Conservation (phyloP, 2,888 invertebrate genomes). For the Sepioteuthis lessoniana region DNA sequence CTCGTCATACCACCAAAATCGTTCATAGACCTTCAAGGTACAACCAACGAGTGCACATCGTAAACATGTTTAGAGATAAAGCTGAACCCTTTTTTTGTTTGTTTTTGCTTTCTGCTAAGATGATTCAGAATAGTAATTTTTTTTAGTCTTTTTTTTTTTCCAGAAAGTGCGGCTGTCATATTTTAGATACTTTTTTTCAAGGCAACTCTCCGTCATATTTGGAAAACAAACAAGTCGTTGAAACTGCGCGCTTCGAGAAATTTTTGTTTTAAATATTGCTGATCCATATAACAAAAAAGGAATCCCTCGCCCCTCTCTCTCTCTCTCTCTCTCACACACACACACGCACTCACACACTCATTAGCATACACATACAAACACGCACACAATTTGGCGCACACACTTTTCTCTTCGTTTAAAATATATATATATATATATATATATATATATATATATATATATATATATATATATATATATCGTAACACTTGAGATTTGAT, state of each 20-base stretch:
- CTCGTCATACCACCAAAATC: not conserved
- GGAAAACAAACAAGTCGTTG: not conserved
- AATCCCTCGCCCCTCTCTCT: no score
- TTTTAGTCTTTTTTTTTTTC: not conserved
- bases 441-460: no score
- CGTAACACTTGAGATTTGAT: no score
- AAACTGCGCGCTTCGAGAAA: not conserved
- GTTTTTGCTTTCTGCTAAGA: not conserved
- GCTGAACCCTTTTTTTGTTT: not conserved
- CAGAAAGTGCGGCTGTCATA: not conserved
- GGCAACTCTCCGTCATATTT: not conserved
- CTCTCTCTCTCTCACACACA: no score
- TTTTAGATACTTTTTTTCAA: not conserved
- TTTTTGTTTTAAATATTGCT: not conserved
- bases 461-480: no score
- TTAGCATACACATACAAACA: no score
- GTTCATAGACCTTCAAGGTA: not conserved
- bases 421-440: no score
- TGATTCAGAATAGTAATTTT: not conserved
- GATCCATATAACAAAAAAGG: no score
- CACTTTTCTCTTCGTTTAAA: no score
- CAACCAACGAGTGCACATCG: not conserved
- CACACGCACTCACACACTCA: no score
- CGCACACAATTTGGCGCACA: no score
- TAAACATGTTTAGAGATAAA: not conserved